A percentile compares a stretch with the other conserved stretches of the same genome.
These are phyloP conservation scores for Polylopha cassiicola DNA, from an alignment of 2,888 invertebrate genomes.

Conservation along the genomic window DNA sequence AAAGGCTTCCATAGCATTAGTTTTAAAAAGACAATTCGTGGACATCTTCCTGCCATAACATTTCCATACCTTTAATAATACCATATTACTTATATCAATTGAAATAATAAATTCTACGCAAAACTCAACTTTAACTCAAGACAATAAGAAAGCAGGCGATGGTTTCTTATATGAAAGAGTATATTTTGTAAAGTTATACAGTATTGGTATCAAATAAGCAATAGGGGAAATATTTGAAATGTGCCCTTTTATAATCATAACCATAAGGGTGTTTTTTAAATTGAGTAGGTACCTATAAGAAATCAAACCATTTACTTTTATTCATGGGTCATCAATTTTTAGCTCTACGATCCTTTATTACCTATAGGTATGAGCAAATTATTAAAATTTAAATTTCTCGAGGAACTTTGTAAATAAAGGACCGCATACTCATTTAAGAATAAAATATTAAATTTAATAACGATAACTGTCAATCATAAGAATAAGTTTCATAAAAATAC, in stretches of 20 bases:
- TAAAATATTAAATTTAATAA: too few species aligned
- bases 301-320: constrained; percentile 35
- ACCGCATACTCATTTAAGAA: too few species aligned
- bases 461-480: too few species aligned
- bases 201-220: constrained; percentile 51
- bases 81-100: constrained; percentile 10
- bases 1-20: constrained; percentile 45
- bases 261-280: constrained; percentile 44
- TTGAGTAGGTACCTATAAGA: constrained; percentile 44
- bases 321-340: constrained; percentile 25
- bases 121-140: background rate
- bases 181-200: constrained; percentile 29
- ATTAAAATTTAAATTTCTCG: too few species aligned
- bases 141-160: background rate
- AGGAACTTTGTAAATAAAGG: too few species aligned
- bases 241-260: constrained; percentile 60
- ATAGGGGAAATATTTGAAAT: constrained; percentile 51
- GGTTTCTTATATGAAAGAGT: constrained; percentile 11
- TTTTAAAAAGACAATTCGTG: constrained; percentile 69
- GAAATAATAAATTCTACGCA: constrained; percentile 6
- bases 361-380: too few species aligned
- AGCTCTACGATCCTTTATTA: background rate
- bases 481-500: too few species aligned
- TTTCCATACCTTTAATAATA: constrained; percentile 56
- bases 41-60: constrained; percentile 65